These are phyloP conservation scores for Brassicogethes aeneus DNA, from an alignment of 2,888 invertebrate species.

Conservation along the genomic window DNA sequence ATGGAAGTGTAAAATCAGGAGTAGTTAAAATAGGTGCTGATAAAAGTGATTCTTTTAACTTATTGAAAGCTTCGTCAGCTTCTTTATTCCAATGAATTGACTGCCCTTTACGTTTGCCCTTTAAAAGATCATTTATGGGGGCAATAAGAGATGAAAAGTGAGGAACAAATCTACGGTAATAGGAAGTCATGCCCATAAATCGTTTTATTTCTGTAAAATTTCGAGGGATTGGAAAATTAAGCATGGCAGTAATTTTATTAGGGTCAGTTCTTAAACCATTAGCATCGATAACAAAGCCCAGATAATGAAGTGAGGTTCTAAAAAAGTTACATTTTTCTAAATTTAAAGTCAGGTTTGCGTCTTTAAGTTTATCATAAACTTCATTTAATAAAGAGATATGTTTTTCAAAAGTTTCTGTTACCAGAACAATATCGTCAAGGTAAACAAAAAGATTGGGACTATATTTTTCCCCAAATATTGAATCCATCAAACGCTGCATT, in stretches of 20 bases:
- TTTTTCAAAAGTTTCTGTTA: neutral
- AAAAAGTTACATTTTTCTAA: too few species aligned
- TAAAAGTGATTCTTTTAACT: conserved; percentile 9
- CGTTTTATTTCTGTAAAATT: conserved; percentile 21
- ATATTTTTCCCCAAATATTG: neutral
- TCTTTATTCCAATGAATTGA: conserved; percentile 5
- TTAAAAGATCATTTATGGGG: conserved; percentile 5
- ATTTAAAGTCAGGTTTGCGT: neutral
- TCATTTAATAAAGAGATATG: too few species aligned
- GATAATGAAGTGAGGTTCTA: conserved; percentile 8
- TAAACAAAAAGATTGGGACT: neutral
- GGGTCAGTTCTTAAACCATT: too few species aligned
- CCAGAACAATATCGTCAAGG: neutral
- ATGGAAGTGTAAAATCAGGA: conserved; percentile 17
- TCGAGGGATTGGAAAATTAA: conserved; percentile 17
- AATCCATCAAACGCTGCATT: neutral
- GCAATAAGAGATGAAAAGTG: conserved; percentile 8
- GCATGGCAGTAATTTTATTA: conserved; percentile 9
- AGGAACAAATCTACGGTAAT: conserved; percentile 11
- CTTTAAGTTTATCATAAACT: neutral
- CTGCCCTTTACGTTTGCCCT: conserved; percentile 8
- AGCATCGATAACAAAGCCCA: conserved; percentile 24
- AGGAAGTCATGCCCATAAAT: conserved; percentile 19
- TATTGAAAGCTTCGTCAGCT: conserved; percentile 8
- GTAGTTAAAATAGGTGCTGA: conserved; percentile 14